Base-by-base conservation (phyloP, 1,140 invertebrate species). In the Acromyrmex echinatior region DNA sequence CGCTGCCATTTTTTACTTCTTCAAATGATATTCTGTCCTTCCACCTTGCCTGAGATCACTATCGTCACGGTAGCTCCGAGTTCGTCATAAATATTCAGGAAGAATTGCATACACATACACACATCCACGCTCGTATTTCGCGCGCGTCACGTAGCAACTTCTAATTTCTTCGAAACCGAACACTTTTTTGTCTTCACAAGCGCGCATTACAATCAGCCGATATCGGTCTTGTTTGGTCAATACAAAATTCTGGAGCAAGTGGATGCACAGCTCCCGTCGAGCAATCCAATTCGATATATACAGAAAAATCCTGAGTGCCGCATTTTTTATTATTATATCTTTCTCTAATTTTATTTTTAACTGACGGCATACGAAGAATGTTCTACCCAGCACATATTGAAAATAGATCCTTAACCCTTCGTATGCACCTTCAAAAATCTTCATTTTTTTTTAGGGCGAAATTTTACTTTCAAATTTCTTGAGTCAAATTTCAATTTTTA, bases 211-310 rank as follows among this genome's bases (percentile, higher is more conserved):
- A 45, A 45, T 12, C 35, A 25, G 53, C 35, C 62, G 65, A 79
- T 86, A 66, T 9, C 53, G 39, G 63, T 81, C 65, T 86, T 86
- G 84, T 86, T 86, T 86, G 84, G 84, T 81, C 84, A 81, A 86
- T 86, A 86, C 76, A 60, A 86, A 86, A 58, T 25, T 81, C 21
- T 31, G 51, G 60, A 68, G 62, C 60, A 79, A 65, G 7, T 31
- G n/a, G 49, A 80, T 25, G 62, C 7, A 62, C 56, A 35, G 49
- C 31, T 25, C 3, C 16, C 35, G 9, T 16, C 10, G 16, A 65
- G 25, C 18, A 25, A 31, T 56, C 73, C 3, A n/a, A 58, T n/a
- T 25, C 5, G 3, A 3, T 60, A 21, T 60, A 35, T 60, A 25
- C 14, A 62, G 35, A 62, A 21, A 25, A 78, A 7, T 45, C 6